These are phyloP conservation scores for Apeira syringaria DNA, from an alignment of 2,888 invertebrate genomes.

Conservation along the genomic window DNA sequence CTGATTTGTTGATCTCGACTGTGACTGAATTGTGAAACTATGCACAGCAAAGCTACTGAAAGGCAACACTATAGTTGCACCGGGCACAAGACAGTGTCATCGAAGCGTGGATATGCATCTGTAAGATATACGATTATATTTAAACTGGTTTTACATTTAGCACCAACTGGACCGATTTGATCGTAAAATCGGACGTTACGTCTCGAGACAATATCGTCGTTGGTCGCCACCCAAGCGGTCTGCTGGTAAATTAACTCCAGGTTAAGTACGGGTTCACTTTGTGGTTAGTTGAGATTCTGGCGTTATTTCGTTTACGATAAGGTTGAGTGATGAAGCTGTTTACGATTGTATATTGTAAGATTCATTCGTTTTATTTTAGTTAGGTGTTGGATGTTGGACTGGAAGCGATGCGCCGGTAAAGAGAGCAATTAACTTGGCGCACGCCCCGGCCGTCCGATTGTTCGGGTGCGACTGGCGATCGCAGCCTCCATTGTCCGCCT, in stretches of 20 bases:
- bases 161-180: slow-evolving; percentile 74
- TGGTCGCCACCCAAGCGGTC: slow-evolving; percentile 70
- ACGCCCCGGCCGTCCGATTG: slow-evolving; percentile 59
- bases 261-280: slow-evolving; percentile 65
- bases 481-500: slow-evolving; percentile 62
- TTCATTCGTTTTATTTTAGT: slow-evolving; percentile 33
- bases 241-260: slow-evolving; percentile 67
- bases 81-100: slow-evolving; percentile 53
- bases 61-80: slow-evolving; percentile 34
- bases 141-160: slow-evolving; percentile 79
- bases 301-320: slow-evolving; percentile 30
- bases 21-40: too few species aligned
- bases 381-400: slow-evolving; percentile 45
- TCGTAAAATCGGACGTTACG: slow-evolving; percentile 75
- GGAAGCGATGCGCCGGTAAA: slow-evolving; percentile 59
- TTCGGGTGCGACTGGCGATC: slow-evolving; percentile 57
- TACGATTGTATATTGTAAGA: slow-evolving; percentile 37
- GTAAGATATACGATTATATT: slow-evolving; percentile 78
- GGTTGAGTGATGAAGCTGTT: slow-evolving; percentile 32
- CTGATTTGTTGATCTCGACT: too few species aligned
- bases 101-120: slow-evolving; percentile 63
- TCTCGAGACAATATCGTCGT: slow-evolving; percentile 71
- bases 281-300: slow-evolving; percentile 36
- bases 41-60: slow-evolving; percentile 13
- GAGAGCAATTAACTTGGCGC: slow-evolving; percentile 67